Base-by-base conservation (phyloP, 1,140 invertebrate species). In the Bombus superbus region DNA sequence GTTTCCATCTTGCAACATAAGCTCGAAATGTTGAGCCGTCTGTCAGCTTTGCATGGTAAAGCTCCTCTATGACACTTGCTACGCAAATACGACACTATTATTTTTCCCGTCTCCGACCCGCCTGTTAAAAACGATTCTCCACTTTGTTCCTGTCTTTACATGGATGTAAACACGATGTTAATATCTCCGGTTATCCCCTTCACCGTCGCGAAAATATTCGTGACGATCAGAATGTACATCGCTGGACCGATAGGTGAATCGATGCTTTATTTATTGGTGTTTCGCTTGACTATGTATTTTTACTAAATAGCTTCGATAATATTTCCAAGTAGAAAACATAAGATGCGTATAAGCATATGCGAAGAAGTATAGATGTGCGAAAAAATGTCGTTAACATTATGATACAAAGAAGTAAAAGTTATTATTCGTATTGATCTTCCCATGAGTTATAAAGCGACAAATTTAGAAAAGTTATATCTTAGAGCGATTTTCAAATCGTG, bases 71-170 rank as follows among this genome's bases (percentile, higher is more conserved):
- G 92, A 94, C 92, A 93, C 93, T 94, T 93, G 93, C 93, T 92
- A 93, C 92, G 91, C 91, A 93, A 94, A 94, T 92, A 92, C 89
- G 92, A 92, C 89, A 91, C 87, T 89, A 93, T 92, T 92, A 91
- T 92, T 93, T 93, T 90, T 89, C 78, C 87, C 53, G 78, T 86
- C 76, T 77, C 83, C 35, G 81, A 80, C n/a, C n/a, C 11, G 71
- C 89, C 86, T 42, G 87, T 89, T 89, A 88, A 90, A 92, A 88
- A 88, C 85, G 81, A 89, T 83, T 78, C 89, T 68, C 83, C 59
- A 83, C 80, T 72, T 62, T 73, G 59, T 62, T 74, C 66, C 72
- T 42, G 71, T 22, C 53, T 59, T 77, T 42, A 72, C 59, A 71
- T 44, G 57, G 64, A 69, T 73, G 66, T n/a, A 62, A 78, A 78